A percentile compares a stretch with the other conserved stretches of the same genome.
These are phyloP conservation scores for Neoaliturus tenellus DNA, from an alignment of 2,888 invertebrate genomes.

Conservation along the genomic window DNA sequence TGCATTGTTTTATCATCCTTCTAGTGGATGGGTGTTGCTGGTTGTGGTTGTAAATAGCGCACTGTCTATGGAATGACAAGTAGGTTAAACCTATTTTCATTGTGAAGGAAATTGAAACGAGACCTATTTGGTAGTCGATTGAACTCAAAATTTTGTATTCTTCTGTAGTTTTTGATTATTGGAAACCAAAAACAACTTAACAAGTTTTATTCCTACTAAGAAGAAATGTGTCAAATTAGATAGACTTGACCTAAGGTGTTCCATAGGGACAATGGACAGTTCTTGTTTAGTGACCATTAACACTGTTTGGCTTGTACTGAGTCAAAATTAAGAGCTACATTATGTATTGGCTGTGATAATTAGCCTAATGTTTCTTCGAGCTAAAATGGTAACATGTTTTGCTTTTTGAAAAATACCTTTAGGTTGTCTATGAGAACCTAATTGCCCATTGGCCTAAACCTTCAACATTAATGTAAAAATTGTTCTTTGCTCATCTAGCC, in stretches of 20 bases:
- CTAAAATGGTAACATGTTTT: background rate
- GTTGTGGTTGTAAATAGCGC: slow-evolving; percentile 46
- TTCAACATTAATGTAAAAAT: background rate
- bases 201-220: background rate
- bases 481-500: slow-evolving; percentile 21
- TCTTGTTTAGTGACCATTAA: background rate
- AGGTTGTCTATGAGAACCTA: background rate
- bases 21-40: slow-evolving; percentile 44
- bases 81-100: slow-evolving; percentile 60
- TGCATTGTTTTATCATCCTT: background rate
- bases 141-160: background rate
- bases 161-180: background rate
- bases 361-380: background rate
- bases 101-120: slow-evolving; percentile 20
- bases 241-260: background rate
- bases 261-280: slow-evolving; percentile 25
- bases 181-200: background rate
- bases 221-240: background rate
- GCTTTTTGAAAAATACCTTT: background rate
- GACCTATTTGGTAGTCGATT: background rate
- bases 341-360: slow-evolving; percentile 12
- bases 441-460: background rate
- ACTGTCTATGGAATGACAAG: slow-evolving; percentile 59
- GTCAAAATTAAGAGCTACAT: background rate
- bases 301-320: background rate